Base-by-base conservation (phyloP, 2,797 vertebrate species). In the Florisuga fusca region DNA sequence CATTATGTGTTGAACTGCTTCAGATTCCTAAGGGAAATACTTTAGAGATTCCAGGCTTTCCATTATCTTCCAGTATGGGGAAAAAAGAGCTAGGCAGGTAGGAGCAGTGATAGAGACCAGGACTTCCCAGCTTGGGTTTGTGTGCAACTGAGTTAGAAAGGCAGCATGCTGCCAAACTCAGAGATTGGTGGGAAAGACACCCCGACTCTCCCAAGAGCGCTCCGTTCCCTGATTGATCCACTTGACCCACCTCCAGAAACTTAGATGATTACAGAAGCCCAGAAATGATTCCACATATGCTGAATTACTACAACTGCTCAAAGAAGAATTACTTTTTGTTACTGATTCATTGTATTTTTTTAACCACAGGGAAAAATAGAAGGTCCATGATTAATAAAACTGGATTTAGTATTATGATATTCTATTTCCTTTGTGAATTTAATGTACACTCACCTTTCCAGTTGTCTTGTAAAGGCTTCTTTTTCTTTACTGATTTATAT, bases 61-160 rank as follows among this genome's bases (percentile, higher is more conserved):
- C 43, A 19, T 15, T 34, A 48, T 1, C 14, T 74, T 19, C 7
- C 12, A 62, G 19, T 12, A 48, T 15, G 9, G 14, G 43, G 31
- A 16, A 43, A 34, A 1, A 2, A 82, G 55, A 53, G 29, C 21
- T 36, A 22, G 18, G 75, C 73, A 55, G 11, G 13, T 16, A 16
- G 21, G 54, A 81, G 41, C 26, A 64, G 19, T 9, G 29, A 9
- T 7, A 27, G 33, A 41, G 13, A 75, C 11, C 41, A 57, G 38
- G 78, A 62, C 6, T 31, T 68, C 36, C 10, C 8, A 1, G 5
- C 11, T 20, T n/a, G 10, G 12, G 5, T 58, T 55, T 3, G 9
- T 17, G 25, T 23, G 13, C 0, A 0, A 26, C 15, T 0, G 1
- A 41, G 11, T 6, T 54, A 27, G 7, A 41, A 46, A 38, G 9